Evolutionary conservation across 2,113 vertebrate genomes (phyloP).

Genomic region (Rhynchomys soricoides): DNA sequence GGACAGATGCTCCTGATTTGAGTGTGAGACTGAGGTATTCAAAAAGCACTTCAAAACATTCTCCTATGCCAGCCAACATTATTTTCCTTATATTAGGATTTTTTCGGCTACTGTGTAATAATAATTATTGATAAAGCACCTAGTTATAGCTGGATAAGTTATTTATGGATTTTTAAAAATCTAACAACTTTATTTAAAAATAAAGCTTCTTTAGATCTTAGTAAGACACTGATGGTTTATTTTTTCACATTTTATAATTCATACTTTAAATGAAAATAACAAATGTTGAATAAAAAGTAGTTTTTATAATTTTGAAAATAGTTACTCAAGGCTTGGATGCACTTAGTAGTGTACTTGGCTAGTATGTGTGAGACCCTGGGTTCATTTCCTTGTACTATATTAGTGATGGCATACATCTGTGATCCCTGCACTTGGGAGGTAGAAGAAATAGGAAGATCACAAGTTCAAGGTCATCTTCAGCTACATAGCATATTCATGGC

Average conservation of each 20-base stretch:
- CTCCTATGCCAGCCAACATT: slow-evolving; percentile 66
- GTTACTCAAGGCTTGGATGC: background rate
- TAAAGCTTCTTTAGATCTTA: slow-evolving; percentile 20
- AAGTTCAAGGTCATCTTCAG: background rate
- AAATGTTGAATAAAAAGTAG: slow-evolving; percentile 21
- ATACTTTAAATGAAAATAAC: slow-evolving; percentile 40
- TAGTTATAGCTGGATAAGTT: slow-evolving; percentile 23
- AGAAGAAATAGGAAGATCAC: background rate
- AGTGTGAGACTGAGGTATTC: slow-evolving; percentile 81
- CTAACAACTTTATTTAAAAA: too few species aligned
- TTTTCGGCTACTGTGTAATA: slow-evolving; percentile 33
- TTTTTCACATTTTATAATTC: background rate
- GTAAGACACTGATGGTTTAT: background rate
- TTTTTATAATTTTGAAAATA: slow-evolving; percentile 52
- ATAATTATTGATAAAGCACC: slow-evolving; percentile 7
- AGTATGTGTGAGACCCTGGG: background rate
- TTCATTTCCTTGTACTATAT: background rate
- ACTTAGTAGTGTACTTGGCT: background rate
- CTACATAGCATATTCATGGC: background rate
- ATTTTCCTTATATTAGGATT: slow-evolving; percentile 43
- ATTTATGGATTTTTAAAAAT: slow-evolving; percentile 16
- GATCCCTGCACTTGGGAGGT: background rate
- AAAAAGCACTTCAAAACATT: slow-evolving; percentile 72
- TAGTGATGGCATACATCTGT: background rate
- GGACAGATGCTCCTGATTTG: slow-evolving; percentile 77